Evolutionary conservation across 30 jellyfish, hydroid and myxozoan genomes (phyloP), one percentile per base, ranked within the genome.

Genomic region (Cassiopea andromeda): DNA sequence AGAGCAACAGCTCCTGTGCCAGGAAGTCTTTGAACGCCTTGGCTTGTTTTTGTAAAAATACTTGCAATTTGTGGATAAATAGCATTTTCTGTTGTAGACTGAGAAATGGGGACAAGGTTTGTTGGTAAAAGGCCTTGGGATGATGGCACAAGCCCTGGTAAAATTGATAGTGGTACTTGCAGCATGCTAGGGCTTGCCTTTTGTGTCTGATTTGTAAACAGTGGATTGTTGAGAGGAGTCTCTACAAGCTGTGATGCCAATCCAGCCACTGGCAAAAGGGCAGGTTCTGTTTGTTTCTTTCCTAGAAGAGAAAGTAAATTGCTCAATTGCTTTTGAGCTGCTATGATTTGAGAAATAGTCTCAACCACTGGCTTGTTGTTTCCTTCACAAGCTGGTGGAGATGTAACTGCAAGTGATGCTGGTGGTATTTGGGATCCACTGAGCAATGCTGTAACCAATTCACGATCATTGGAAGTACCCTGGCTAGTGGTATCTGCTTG

Each of bases 291-390:
- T 48, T 89, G 90, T 45, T 90, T 47, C 50, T 75, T 81, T 10
- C 97, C 97, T 68, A 89, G 90, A 9, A 89, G 89, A 27, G 97
- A 89, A 45, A 89, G 81, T 7, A 89, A 89, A 76, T 50, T 75
- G n/a, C 89, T 89, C 60, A 89, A 85, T 74, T 89, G 97, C 71
- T 89, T 89, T 85, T 89, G 97, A 15, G 97, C 97, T 14, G 97
- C 97, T 59, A 89, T 43, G 0, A 89, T 89, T 85, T 89, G 97
- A 1, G 97, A 71, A 7, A 89, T 89, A 0, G 90, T 89, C 59
- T 89, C 97, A 80, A 89, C 85, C 2, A 89, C 85, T 2, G 97
- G 97, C 59, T 89, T 82, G 46, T 74, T 72, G 60, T 68, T 75
- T 9, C 87, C 68, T n/a, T 86, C 85, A 1, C 69, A 48, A 3